Base-by-base conservation (phyloP, 2,797 vertebrate genomes). In the Diglossa cyanea region DNA sequence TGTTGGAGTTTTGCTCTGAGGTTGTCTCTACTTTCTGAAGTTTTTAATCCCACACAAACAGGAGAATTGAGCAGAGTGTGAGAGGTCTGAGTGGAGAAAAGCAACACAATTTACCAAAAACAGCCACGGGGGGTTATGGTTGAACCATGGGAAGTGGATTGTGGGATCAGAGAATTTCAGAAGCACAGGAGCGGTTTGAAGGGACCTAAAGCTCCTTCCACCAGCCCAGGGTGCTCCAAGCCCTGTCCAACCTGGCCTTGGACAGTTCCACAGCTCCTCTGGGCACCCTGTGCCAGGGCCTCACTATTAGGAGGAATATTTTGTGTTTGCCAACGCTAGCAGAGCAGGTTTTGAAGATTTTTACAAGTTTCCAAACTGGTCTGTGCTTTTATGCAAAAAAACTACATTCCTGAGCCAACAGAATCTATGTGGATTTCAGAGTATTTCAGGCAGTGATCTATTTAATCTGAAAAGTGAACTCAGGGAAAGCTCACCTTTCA, bases 191-290 rank as follows among this genome's bases (percentile, higher is more conserved):
- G 24, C 26, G 15, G 11, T 39, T 63, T 60, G 5, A 17, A 65
- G 13, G n/a, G 19, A 33, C 24, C 23, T 58, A 39, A 72, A 51
- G 24, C 15, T 6, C 4, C 28, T 72, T 30, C n/a, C 39, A 51
- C 9, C 0, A 4, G 0, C n/a, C n/a, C 75, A 87, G 37, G 7
- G 0, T 17, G 9, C 9, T 72, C 84, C 66, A 50, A 63, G 13
- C 66, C 25, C 48, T 0, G 0, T 47, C 30, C 73, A 77, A 0
- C 6, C 58, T 28, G n/a, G 24, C 44, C 37, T 39, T 72, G 67
- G 37, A 3, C 28, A 65, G 4, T 45, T 8, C 13, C 66, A 50
- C 35, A 78, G 50, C 35, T 55, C 3, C 57, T n/a, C 35, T 63
- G 65, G 14, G 11, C 17, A 70, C 0, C 25, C 58, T 57, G 44